Base-by-base conservation (phyloP, 2,888 invertebrate genomes). In the Pammene aurita region DNA sequence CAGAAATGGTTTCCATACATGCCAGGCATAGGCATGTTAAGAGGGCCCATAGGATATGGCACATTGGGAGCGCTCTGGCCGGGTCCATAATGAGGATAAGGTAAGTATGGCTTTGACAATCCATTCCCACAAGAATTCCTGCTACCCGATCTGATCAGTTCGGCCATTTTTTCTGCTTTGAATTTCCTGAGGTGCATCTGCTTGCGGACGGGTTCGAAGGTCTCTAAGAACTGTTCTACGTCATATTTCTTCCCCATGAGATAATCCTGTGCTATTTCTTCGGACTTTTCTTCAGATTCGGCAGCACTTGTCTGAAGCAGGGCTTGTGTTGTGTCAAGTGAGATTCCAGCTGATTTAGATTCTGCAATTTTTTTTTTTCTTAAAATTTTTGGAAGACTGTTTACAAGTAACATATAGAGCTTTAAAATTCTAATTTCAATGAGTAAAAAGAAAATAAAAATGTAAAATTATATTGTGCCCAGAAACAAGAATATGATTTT, bases 201-300 rank as follows among this genome's bases (percentile, higher is more conserved):
- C 73, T 87, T 91, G 56, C 99, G 94, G 72, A 94, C 94, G 0
- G 94, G 93, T 68, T 96, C 93, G 86, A 98, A 99, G 69, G 96
- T 94, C 71, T 97, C 96, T 5, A 98, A 88, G 83, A 98, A 99
- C 71, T 95, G 94, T 18, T 98, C 99, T 7, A 96, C 92, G 65
- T 95, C 94, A 70, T 88, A 55, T 2, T 92, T 85, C 81, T 95
- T 94, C 9, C 95, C 95, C 13, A 95, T 94, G 46, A 97, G 93
- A 80, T 98, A 98, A 74, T 95, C 94, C 78, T 97, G 96, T 0
- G 97, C 96, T 55, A 96, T 84, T 72, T 94, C 94, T 90, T 99
- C 99, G 0, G 98, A 97, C 81, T 97, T 95, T 82, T 99, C 98
- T 85, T 99, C 99, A 66, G 96, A 95, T 91, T 98, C 96, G 42